A percentile compares a stretch with the other conserved stretches of the same genome.
phyloP scores from a whole-genome alignment of 1,140 invertebrate species.

The Sitophilus oryzae region DNA sequence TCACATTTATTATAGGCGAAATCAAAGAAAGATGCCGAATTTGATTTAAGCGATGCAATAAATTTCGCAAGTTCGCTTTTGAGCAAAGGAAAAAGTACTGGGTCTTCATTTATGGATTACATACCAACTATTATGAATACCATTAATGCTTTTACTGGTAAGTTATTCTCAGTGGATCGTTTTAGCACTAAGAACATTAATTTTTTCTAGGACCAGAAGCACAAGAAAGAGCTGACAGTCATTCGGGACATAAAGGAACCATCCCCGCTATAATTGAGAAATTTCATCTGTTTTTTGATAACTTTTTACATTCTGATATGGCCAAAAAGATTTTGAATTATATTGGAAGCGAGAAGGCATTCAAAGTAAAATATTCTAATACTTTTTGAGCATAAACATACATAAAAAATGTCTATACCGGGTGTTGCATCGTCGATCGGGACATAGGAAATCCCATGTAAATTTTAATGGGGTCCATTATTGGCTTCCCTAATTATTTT shows the following conservation, averaged over 20 bases:
- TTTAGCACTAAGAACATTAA: neutral
- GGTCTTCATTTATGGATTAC: conserved; percentile 19
- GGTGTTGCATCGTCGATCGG: too few relatives aligned
- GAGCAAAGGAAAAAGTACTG: neutral
- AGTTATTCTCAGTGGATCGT: neutral
- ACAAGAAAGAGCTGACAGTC: conserved; percentile 52
- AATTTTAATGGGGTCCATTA: too few relatives aligned
- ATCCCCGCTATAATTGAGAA: conserved; percentile 69
- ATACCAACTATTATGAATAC: conserved; percentile 25
- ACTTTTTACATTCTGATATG: conserved; percentile 71
- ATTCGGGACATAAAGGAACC: conserved; percentile 65
- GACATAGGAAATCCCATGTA: too few relatives aligned
- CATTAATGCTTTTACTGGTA: conserved; percentile 21
- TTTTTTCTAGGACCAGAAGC: conserved; percentile 44
- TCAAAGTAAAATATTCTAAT: conserved; percentile 31
- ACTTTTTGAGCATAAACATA: too few relatives aligned
- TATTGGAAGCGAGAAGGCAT: conserved; percentile 60
- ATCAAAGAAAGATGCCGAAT: conserved; percentile 16
- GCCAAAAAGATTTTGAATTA: conserved; percentile 66
- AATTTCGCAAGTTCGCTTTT: conserved; percentile 18
- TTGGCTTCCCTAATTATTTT: too few relatives aligned
- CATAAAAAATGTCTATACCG: too few relatives aligned
- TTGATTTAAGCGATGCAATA: conserved; percentile 27
- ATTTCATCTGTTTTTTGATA: conserved; percentile 67
- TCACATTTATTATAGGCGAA: neutral